Percentiles rank a stretch among this genome's conserved stretches.
phyloP scores from a whole-genome alignment of 2,113 vertebrate species.

The Epinephelus cyanopodus region DNA sequence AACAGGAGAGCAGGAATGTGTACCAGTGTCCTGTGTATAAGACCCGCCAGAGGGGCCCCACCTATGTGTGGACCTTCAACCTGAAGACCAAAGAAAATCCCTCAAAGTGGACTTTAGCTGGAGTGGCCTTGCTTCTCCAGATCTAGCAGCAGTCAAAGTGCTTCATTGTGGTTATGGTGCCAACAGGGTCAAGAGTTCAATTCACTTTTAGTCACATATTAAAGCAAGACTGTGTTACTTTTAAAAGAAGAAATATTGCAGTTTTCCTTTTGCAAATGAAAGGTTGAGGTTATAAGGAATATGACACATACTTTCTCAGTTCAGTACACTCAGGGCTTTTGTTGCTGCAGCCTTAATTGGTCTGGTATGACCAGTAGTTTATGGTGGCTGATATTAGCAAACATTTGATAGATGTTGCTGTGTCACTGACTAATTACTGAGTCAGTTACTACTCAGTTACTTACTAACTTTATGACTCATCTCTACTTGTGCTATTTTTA shows the following conservation, averaged over 20 bases:
- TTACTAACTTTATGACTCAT: neutral
- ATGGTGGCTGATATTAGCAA: neutral
- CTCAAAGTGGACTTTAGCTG: constrained; percentile 94
- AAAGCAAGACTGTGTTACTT: neutral
- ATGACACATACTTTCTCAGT: neutral
- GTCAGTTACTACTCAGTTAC: neutral
- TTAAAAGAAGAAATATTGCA: neutral
- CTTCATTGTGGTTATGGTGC: neutral
- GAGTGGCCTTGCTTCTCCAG: constrained; percentile 94
- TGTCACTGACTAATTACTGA: neutral
- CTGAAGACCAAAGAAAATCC: constrained; percentile 93
- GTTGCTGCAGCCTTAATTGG: neutral
- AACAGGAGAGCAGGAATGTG: constrained; percentile 85
- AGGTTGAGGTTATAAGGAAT: neutral
- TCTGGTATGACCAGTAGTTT: neutral
- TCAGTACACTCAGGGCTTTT: neutral
- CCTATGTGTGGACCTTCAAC: constrained; percentile 95
- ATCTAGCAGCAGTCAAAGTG: constrained; percentile 65
- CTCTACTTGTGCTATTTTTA: neutral
- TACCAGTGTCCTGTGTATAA: constrained; percentile 95
- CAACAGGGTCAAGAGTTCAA: constrained; percentile 9
- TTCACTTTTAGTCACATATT: neutral
- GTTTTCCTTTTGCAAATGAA: neutral
- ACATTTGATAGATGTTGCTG: neutral
- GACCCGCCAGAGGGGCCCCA: constrained; percentile 92